Base-by-base conservation (phyloP, 2,113 vertebrate species). In the Channa maculata region DNA sequence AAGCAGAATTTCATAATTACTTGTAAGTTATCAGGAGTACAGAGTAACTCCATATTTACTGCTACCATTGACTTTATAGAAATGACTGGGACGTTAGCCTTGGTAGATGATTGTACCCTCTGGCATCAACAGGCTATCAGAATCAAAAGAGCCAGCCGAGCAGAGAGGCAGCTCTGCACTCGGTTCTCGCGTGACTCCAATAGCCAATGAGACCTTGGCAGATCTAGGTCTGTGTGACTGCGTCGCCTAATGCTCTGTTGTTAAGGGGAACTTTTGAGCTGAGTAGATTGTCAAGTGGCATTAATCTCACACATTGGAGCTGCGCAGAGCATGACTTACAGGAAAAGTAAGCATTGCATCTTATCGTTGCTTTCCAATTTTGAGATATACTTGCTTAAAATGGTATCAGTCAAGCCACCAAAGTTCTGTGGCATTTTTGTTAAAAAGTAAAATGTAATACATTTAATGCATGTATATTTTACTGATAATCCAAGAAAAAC, bases 191-290 rank as follows among this genome's bases (percentile, higher is more conserved):
- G 92, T 90, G 89, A 92, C 76, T 87, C 67, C 57, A 33, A 48
- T 80, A 92, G 82, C 93, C 92, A 94, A 92, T 93, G 79, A 79
- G 71, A 79, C 70, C 64, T 10, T 61, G 66, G 85, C 86, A 86
- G 80, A 89, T 89, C 88, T 89, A 80, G 88, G 88, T 88, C 88
- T 87, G 82, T 85, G 72, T 83, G 82, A 82, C 92, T 85, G 88
- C 73, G 83, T 87, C 82, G 80, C 77, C 90, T 92, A 92, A 90
- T 84, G 75, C 83, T 66, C 87, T 93, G 92, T 94, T 93, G 92
- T 93, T 91, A 86, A 86, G 89, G 90, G 91, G 84, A 76, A 90
- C 86, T 86, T 89, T 83, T 80, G 86, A 90, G 85, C 89, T 46
- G 85, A 88, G 73, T 90, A 84, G 82, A 91, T 90, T 90, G 90